Evolutionary conservation across 2,113 vertebrate species (phyloP).

Genomic region (Manacus vitellinus): DNA sequence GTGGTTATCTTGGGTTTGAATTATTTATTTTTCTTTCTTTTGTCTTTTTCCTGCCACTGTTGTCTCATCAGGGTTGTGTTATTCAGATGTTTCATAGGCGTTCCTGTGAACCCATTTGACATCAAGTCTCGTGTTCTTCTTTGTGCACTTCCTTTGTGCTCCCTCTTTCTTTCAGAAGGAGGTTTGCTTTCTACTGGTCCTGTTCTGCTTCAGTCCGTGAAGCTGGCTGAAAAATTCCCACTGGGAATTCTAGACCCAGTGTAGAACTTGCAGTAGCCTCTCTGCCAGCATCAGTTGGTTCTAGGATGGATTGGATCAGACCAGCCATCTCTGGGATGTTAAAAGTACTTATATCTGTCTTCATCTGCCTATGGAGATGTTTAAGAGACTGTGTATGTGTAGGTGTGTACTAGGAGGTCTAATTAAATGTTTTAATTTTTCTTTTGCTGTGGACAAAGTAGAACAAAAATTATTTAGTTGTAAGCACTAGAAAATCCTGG

Average conservation of each 20-base stretch:
- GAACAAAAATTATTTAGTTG: neutral
- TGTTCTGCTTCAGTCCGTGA: neutral
- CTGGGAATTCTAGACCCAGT: neutral
- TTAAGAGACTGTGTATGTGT: neutral
- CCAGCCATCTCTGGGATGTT: neutral
- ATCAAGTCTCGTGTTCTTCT: neutral
- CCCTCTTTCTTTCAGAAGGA: neutral
- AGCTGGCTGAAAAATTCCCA: neutral
- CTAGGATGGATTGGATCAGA: neutral
- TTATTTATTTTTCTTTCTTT: constrained; percentile 12
- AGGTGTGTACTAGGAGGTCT: neutral
- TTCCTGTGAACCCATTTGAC: constrained; percentile 38
- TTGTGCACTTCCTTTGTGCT: neutral
- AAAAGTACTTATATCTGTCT: neutral
- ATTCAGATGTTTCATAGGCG: neutral
- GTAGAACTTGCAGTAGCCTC: neutral
- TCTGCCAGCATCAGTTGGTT: neutral
- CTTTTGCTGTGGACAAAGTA: neutral
- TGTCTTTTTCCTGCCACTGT: neutral
- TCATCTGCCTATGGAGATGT: neutral
- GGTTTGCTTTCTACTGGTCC: neutral
- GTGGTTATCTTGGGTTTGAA: constrained; percentile 16
- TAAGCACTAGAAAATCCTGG: neutral
- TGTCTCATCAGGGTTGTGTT: neutral
- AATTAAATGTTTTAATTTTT: neutral